These are phyloP conservation scores for Cryptocheilus praepositus DNA, from an alignment of 2,888 invertebrate species.

Conservation along the genomic window DNA sequence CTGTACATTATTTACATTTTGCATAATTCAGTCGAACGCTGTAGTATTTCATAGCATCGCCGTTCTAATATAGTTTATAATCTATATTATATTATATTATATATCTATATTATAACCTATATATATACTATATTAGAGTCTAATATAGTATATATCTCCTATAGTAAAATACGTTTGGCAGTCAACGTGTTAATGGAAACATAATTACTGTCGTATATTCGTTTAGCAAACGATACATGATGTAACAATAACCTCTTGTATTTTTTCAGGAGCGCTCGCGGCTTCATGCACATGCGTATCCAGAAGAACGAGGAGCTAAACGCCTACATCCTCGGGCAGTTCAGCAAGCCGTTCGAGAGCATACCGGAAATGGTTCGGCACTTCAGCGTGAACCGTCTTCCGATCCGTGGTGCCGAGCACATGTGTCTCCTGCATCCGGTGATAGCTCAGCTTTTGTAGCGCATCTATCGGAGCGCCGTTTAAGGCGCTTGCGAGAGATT, in stretches of 20 bases:
- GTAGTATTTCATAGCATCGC: too few species aligned
- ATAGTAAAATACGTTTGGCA: too few species aligned
- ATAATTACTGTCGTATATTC: neutral
- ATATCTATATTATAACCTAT: too few species aligned
- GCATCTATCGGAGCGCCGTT: slow-evolving; percentile 70
- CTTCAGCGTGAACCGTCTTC: slow-evolving; percentile 93
- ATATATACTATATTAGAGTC: too few species aligned
- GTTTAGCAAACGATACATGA: neutral
- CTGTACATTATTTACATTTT: too few species aligned
- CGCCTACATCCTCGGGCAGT: slow-evolving; percentile 92
- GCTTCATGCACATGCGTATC: slow-evolving; percentile 98
- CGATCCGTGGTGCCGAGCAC: slow-evolving; percentile 96
- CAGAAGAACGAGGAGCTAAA: slow-evolving; percentile 85
- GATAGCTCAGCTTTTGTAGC: slow-evolving; percentile 86
- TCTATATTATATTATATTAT: too few species aligned
- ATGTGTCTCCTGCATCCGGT: slow-evolving; percentile 96
- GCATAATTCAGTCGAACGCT: too few species aligned
- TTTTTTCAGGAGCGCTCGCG: slow-evolving; percentile 87
- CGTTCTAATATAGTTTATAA: too few species aligned
- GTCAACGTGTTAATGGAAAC: too few species aligned
- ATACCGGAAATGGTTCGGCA: slow-evolving; percentile 97
- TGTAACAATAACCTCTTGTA: neutral
- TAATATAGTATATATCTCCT: too few species aligned
- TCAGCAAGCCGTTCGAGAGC: slow-evolving; percentile 92
- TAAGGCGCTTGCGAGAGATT: slow-evolving; percentile 58